These are phyloP conservation scores for Tethea ocularis DNA, from an alignment of 2,888 invertebrate genomes.

Conservation along the genomic window DNA sequence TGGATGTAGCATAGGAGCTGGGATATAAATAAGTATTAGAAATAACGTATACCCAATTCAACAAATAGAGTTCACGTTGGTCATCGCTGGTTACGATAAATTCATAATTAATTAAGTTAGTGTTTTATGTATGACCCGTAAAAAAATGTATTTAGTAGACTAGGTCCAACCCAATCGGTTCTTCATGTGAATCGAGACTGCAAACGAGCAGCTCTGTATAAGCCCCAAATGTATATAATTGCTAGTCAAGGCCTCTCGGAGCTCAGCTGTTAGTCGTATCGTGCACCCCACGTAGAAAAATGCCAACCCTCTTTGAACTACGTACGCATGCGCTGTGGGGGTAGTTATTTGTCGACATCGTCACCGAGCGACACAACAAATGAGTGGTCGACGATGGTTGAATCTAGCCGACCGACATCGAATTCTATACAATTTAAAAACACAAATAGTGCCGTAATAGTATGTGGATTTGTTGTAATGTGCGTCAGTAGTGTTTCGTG, in stretches of 20 bases:
- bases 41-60: neutral
- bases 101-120: no score
- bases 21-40: neutral
- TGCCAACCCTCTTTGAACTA: slow-evolving; percentile 71
- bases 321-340: slow-evolving; percentile 76
- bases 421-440: slow-evolving; percentile 34
- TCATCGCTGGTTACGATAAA: neutral
- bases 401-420: slow-evolving; percentile 52
- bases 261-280: slow-evolving; percentile 66
- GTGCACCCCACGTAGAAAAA: slow-evolving; percentile 66
- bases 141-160: no score
- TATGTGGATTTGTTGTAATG: slow-evolving; percentile 52
- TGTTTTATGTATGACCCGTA: no score
- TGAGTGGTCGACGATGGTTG: slow-evolving; percentile 67
- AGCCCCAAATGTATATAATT: no score
- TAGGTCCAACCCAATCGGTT: no score
- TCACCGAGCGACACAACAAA: slow-evolving; percentile 58
- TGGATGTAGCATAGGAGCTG: neutral
- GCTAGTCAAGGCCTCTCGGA: slow-evolving; percentile 31
- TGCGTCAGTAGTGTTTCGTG: slow-evolving; percentile 62
- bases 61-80: neutral
- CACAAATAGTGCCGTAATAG: slow-evolving; percentile 29
- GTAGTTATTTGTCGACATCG: slow-evolving; percentile 60
- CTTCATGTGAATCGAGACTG: no score
- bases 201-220: no score